Evolutionary conservation across 2,888 invertebrate genomes (phyloP), one percentile per base, ranked within the genome.

Genomic region (Coelogynopora nodosa): DNA sequence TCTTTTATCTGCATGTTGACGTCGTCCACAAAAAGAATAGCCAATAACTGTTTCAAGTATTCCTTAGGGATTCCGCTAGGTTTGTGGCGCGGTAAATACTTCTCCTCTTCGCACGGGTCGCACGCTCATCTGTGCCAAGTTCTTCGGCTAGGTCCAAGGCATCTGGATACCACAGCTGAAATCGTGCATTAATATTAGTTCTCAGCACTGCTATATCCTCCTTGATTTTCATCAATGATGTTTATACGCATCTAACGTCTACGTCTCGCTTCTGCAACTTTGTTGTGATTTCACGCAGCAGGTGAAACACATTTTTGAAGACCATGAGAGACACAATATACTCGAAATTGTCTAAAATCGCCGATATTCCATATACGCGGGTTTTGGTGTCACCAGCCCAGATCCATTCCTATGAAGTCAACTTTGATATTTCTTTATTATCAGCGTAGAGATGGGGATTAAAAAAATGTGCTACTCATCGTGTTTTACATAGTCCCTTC

Each of bases 201-300:
- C 74, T 74, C 74, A 74, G 74, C 74, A 74, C 74, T 74, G 74
- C 74, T 74, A 74, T 74, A 74, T 74, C 74, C 74, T 74, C 74
- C 49, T 49, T 49, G 49, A 49, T 49, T 49, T 49, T 18, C 49
- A 49, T 49, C 18, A 49, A 18, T 49, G 18, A 49, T 49, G 49
- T 49, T 5, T 49, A 49, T 49, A 18, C 49, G 49, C 49, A 49
- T 49, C 49, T 49, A 18, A 49, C 18, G 49, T 49, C 49, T 49
- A 49, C 18, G 49, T 49, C 49, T 49, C 49, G 49, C 49, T 49
- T 49, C 49, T 49, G 49, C 49, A 49, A 49, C 49, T 49, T 49
- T 49, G 49, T 49, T 49, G 49, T 49, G 49, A 49, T 49, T 49
- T 49, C 49, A 49, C 49, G 49, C 49, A 49, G 49, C 49, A 18